These are phyloP conservation scores for Emydocephalus ijimae DNA, from an alignment of 2,113 vertebrate genomes.

Conservation along the genomic window DNA sequence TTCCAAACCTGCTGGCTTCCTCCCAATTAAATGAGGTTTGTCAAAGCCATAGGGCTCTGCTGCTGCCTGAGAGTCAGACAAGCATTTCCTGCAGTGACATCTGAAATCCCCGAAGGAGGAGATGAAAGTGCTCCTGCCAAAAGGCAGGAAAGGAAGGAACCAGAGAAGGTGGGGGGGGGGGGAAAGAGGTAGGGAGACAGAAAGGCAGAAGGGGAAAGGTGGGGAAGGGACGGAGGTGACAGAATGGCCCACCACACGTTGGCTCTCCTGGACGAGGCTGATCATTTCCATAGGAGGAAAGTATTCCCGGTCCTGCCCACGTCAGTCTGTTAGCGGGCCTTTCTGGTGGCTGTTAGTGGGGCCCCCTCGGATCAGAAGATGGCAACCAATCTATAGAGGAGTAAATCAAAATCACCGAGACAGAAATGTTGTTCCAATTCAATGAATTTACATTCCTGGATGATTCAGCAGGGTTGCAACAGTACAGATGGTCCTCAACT, in stretches of 20 bases:
- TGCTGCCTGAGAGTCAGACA: slow-evolving; percentile 78
- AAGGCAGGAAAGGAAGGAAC: slow-evolving; percentile 61
- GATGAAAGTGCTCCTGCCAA: slow-evolving; percentile 74
- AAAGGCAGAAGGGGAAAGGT: slow-evolving; percentile 36
- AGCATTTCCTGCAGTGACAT: slow-evolving; percentile 84
- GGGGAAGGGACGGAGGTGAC: slow-evolving; percentile 43
- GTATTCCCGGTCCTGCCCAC: slow-evolving; percentile 23
- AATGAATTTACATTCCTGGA: slow-evolving; percentile 38
- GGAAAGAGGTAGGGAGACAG: slow-evolving; percentile 66
- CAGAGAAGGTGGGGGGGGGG: slow-evolving; percentile 47
- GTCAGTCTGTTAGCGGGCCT: slow-evolving; percentile 16
- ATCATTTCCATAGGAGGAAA: slow-evolving; percentile 17
- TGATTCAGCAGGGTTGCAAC: slow-evolving; percentile 24
- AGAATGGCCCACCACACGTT: slow-evolving; percentile 33
- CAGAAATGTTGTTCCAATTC: slow-evolving; percentile 30
- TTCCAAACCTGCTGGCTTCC: slow-evolving; percentile 85
- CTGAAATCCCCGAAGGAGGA: slow-evolving; percentile 79
- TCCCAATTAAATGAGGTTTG: slow-evolving; percentile 89
- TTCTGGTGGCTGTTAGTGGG: slow-evolving; percentile 13
- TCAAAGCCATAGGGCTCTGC: slow-evolving; percentile 86
- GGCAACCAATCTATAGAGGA: slow-evolving; percentile 45
- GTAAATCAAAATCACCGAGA: slow-evolving; percentile 38
- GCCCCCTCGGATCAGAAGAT: slow-evolving; percentile 31
- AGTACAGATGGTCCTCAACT: not conserved
- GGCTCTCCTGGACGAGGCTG: not conserved